Evolutionary conservation across 2,113 vertebrate species (phyloP).

Genomic region (Silurus asotus): DNA sequence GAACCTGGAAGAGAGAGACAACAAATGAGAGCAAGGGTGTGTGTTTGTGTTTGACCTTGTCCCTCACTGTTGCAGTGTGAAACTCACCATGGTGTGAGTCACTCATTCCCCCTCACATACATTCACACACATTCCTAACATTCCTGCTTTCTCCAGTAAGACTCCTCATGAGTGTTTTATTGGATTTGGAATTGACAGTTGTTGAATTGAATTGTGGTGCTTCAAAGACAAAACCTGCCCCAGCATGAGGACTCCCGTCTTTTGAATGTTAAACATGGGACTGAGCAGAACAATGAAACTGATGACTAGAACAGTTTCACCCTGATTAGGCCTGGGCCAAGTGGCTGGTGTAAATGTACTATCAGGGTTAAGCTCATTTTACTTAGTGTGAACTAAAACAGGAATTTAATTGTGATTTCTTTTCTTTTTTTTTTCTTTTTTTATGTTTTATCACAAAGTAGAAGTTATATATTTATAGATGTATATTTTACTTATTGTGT

Average conservation of each 20-base stretch:
- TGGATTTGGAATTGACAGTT: neutral
- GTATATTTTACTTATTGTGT: neutral
- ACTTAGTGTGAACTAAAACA: neutral
- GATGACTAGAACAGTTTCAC: neutral
- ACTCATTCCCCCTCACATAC: constrained; percentile 42
- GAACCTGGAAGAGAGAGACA: neutral
- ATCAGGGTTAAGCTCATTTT: neutral
- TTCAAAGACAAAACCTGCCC: constrained; percentile 9
- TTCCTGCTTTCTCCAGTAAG: constrained; percentile 69
- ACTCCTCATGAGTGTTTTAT: constrained; percentile 44
- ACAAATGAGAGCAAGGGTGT: neutral
- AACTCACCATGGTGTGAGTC: constrained; percentile 71
- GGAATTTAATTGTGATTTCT: neutral
- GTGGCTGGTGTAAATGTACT: neutral
- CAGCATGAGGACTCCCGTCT: neutral
- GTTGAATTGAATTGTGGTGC: neutral
- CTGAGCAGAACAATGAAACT: neutral
- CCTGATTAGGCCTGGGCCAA: neutral
- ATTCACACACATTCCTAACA: constrained; percentile 69
- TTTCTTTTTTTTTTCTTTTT: neutral
- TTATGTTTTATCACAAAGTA: neutral
- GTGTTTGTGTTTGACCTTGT: constrained; percentile 35
- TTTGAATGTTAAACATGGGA: neutral
- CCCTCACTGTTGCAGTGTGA: constrained; percentile 63
- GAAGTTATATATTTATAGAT: neutral